Evolutionary conservation across 2,888 invertebrate genomes (phyloP).

Genomic region (Lepidonotus clava): DNA sequence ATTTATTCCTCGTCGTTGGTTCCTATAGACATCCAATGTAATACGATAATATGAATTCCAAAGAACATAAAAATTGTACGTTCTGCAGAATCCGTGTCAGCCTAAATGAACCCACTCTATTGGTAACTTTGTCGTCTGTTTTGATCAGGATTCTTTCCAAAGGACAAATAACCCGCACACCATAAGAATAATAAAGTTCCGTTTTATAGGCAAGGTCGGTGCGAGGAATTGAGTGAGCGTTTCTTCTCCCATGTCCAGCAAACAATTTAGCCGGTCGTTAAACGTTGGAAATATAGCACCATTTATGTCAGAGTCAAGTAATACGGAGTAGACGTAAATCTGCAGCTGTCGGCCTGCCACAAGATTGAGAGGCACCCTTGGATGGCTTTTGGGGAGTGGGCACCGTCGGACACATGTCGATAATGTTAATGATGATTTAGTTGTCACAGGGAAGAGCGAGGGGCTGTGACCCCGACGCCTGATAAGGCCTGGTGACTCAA

Average conservation of each 20-base stretch:
- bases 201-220: neutral
- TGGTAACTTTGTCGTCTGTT: too few species aligned
- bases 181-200: neutral
- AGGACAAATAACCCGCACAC: too few species aligned
- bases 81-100: too few species aligned
- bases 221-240: slow-evolving; percentile 3
- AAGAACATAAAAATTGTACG: too few species aligned
- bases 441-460: neutral
- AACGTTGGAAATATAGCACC: neutral
- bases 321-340: neutral
- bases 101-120: too few species aligned
- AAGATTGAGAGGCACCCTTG: neutral
- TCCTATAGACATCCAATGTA: too few species aligned
- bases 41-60: too few species aligned
- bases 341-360: neutral
- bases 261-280: neutral
- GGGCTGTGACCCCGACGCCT: neutral
- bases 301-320: neutral
- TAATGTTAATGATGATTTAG: slow-evolving; percentile 26
- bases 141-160: too few species aligned
- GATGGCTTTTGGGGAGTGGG: neutral
- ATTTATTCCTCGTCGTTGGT: too few species aligned
- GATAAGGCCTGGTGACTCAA: neutral
- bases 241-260: neutral
- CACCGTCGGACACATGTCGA: neutral